phyloP scores from a whole-genome alignment of 1,140 invertebrate genomes.

The Cecropterus lyciades region DNA sequence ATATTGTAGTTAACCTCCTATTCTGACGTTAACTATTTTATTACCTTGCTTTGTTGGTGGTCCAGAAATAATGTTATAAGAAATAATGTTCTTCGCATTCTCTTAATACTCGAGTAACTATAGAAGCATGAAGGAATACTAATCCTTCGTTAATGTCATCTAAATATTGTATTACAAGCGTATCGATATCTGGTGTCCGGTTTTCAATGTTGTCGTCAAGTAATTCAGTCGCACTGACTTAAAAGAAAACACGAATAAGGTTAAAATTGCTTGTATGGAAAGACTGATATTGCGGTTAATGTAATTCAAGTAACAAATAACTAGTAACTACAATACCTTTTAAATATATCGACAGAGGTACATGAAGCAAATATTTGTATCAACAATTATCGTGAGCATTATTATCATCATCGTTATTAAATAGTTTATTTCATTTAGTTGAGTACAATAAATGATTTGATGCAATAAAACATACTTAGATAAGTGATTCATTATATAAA shows the following conservation, averaged over 20 bases:
- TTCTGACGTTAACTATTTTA: slow-evolving; percentile 9
- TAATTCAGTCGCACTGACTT: neutral
- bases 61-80: neutral
- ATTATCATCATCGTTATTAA: no score
- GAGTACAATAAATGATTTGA: no score
- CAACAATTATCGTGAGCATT: no score
- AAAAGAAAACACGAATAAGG: slow-evolving; percentile 7
- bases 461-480: no score
- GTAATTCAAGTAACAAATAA: neutral
- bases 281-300: slow-evolving; percentile 1
- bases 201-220: slow-evolving; percentile 21
- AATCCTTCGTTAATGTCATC: slow-evolving; percentile 19
- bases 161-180: slow-evolving; percentile 20
- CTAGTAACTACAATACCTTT: neutral
- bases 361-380: no score
- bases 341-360: no score
- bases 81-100: neutral
- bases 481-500: no score
- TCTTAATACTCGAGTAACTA: slow-evolving; percentile 10
- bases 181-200: slow-evolving; percentile 20
- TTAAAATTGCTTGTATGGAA: slow-evolving; percentile 1
- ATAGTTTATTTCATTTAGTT: no score
- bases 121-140: slow-evolving; percentile 3
- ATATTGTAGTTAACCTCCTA: slow-evolving; percentile 8
- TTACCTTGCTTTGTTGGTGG: slow-evolving; percentile 9